A percentile compares a stretch with the other conserved stretches of the same genome.
Conservation (phyloP, 1,140 invertebrate genomes). For the Drosophila bocqueti region DNA sequence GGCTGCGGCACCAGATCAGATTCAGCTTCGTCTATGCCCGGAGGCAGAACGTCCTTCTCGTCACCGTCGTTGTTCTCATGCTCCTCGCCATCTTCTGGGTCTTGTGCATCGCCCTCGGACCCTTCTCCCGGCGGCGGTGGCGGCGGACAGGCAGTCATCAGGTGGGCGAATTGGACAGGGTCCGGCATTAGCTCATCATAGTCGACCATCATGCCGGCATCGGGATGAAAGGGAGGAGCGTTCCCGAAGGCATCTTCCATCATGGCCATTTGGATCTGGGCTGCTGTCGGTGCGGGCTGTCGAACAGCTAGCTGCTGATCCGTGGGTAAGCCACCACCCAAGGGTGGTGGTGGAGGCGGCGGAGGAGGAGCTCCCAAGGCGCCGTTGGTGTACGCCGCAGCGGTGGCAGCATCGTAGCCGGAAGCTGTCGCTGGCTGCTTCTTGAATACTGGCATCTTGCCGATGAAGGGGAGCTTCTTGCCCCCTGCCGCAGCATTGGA, state of each 20-base stretch:
- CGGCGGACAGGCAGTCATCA: conserved; percentile 79
- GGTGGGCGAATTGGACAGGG: conserved; percentile 81
- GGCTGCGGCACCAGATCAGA: conserved; percentile 67
- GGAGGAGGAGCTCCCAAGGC: conserved; percentile 55
- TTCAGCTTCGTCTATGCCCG: conserved; percentile 81
- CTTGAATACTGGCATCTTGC: conserved; percentile 89
- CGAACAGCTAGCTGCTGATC: conserved; percentile 21
- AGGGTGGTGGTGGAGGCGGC: conserved; percentile 31
- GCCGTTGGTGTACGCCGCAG: conserved; percentile 46
- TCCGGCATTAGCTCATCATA: conserved; percentile 85
- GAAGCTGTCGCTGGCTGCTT: conserved; percentile 85
- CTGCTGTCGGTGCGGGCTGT: conserved; percentile 71
- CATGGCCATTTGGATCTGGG: conserved; percentile 84
- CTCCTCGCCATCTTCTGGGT: conserved; percentile 14
- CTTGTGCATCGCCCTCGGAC: conserved; percentile 27
- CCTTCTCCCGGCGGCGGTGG: conserved; percentile 69
- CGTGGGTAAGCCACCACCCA: conserved; percentile 29
- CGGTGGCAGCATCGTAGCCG: conserved; percentile 17
- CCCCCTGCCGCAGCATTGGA: conserved; percentile 40
- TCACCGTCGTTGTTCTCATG: conserved; percentile 18
- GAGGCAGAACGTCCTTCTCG: conserved; percentile 73
- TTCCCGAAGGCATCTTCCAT: conserved; percentile 83
- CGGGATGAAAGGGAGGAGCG: conserved; percentile 79
- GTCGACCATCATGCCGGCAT: conserved; percentile 82
- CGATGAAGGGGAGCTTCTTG: conserved; percentile 90